Conservation (phyloP, 2,888 invertebrate species). For the Trissolcus brochymenae region DNA sequence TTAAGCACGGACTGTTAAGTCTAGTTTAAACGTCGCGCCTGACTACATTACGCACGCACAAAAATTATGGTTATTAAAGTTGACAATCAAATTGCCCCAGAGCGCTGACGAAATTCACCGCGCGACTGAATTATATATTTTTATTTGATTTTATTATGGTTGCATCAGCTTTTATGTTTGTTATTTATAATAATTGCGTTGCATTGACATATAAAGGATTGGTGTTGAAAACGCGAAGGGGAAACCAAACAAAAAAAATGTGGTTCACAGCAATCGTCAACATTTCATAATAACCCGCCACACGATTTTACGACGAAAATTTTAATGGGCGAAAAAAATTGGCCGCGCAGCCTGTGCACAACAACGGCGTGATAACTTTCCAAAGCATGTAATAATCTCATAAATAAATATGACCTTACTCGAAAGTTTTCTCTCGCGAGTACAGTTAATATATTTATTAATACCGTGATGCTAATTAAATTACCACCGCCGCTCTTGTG, state of each 20-base stretch:
- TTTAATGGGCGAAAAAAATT: neutral
- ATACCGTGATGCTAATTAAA: slow-evolving; percentile 51
- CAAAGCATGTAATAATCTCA: slow-evolving; percentile 30
- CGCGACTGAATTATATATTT: slow-evolving; percentile 1
- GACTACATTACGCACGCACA: slow-evolving; percentile 14
- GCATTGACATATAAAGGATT: too few relatives aligned
- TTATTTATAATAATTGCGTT: too few relatives aligned
- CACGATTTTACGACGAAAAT: neutral
- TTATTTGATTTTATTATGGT: slow-evolving; percentile 1
- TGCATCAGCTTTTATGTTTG: too few relatives aligned
- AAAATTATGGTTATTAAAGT: slow-evolving; percentile 17
- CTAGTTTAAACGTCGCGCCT: slow-evolving; percentile 18
- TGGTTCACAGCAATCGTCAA: slow-evolving; percentile 1
- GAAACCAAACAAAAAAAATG: neutral
- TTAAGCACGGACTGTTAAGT: slow-evolving; percentile 22
- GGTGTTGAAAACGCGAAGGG: too few relatives aligned
- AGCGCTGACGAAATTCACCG: slow-evolving; percentile 1
- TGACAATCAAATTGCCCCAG: slow-evolving; percentile 20
- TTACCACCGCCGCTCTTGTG: slow-evolving; percentile 43
- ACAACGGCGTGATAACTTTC: slow-evolving; percentile 16
- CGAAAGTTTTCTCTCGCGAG: slow-evolving; percentile 33
- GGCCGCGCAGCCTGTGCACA: neutral
- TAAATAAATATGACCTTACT: slow-evolving; percentile 40
- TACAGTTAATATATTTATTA: slow-evolving; percentile 52
- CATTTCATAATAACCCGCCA: slow-evolving; percentile 3